Evolutionary conservation across 1,140 invertebrate genomes (phyloP), one percentile per base, ranked within the genome.

Genomic region (Himalopsyche phryganea): DNA sequence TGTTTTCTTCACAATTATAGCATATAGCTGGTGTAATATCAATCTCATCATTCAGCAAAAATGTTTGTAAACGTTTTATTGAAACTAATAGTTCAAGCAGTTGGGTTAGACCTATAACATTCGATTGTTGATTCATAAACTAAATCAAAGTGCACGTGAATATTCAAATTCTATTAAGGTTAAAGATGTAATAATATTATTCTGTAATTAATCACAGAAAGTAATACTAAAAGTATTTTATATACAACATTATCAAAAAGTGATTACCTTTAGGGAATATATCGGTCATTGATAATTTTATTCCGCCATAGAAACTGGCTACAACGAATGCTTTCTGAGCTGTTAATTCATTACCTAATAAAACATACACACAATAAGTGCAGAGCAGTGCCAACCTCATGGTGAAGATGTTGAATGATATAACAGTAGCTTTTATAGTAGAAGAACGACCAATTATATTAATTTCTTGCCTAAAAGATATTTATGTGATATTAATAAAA

Each of bases 271-370:
- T 36, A n/a, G 61, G 61, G 48, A 63, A 63, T 23, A 48, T 41
- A 19, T 42, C 11, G 20, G 41, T 42, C 41, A 63, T 48, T 10
- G 44, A 36, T n/a, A 56, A 48, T 42, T 48, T 59, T 20, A 63
- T 32, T 13, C 40, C 15, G 33, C 15, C 18, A 52, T 59, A 63
- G 41, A 41, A 63, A 14, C 41, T 40, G n/a, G 48, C 49, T 13
- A 60, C 44, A 28, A 63, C 48, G 42, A 59, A 63, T 20, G 59
- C 19, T 15, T 63, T 63, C 35, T 55, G 48, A 33, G 56, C 56
- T 17, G 51, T 52, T 14, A 63, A 42, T 17, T 46, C 28, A 49
- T 63, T 63, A 10, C 61, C 61, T 0, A 59, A 38, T 17, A 58
- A 15, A 41, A 49, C 52, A 47, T 63, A 63, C 9, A 20, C 45